Percentiles rank a stretch among this genome's conserved stretches.
These are phyloP conservation scores for Eublepharis macularius DNA, from an alignment of 2,113 vertebrate species.

Conservation along the genomic window DNA sequence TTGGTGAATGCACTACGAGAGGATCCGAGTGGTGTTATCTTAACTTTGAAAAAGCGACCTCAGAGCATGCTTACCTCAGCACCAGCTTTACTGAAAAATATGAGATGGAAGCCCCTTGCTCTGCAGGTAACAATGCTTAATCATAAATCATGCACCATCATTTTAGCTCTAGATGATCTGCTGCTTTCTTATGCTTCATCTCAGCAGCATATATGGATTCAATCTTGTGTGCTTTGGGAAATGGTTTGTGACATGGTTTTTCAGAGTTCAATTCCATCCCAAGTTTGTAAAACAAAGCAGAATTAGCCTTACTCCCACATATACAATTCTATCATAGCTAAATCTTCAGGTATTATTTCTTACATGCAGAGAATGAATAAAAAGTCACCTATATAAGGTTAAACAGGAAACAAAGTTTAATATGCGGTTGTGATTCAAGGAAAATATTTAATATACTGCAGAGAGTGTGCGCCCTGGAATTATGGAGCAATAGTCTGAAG, in stretches of 20 bases:
- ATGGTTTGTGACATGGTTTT: conserved; percentile 74
- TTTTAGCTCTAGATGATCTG: conserved; percentile 81
- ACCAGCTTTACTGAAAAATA: conserved; percentile 99
- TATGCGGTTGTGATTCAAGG: background rate
- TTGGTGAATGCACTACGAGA: conserved; percentile 98
- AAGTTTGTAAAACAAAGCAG: conserved; percentile 57
- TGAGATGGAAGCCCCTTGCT: conserved; percentile 99
- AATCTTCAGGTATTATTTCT: conserved; percentile 35
- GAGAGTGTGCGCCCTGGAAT: background rate
- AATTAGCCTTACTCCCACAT: conserved; percentile 44
- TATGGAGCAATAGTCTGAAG: background rate
- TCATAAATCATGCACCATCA: conserved; percentile 88
- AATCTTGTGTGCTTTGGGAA: conserved; percentile 77
- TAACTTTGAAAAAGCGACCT: conserved; percentile 99
- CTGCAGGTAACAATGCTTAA: conserved; percentile 95
- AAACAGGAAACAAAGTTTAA: background rate
- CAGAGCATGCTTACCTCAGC: conserved; percentile 99
- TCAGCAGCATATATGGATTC: conserved; percentile 80
- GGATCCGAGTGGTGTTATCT: conserved; percentile 98
- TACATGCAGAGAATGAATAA: conserved; percentile 7
- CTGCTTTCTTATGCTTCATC: conserved; percentile 84
- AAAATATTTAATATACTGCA: background rate
- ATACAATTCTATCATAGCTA: conserved; percentile 39
- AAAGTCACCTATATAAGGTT: conserved; percentile 18
- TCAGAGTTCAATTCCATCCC: conserved; percentile 12